Conservation (phyloP, 2,113 vertebrate genomes). For the Caranx ignobilis region DNA sequence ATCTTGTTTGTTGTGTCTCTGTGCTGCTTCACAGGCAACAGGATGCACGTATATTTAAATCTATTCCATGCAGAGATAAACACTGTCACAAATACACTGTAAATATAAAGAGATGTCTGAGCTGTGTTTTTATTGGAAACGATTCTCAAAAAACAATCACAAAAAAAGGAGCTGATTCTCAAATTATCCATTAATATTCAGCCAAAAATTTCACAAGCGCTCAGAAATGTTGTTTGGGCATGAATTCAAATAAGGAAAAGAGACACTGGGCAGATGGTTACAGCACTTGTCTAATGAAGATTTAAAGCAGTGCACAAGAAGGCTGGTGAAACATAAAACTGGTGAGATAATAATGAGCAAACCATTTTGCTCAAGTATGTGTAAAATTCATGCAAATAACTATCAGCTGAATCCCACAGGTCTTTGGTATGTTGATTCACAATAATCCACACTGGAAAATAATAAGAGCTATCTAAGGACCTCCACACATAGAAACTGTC, state of each 20-base stretch:
- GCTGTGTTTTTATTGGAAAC: neutral
- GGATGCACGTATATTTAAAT: neutral
- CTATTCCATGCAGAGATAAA: neutral
- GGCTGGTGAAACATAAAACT: conserved; percentile 38
- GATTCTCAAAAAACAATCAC: no score
- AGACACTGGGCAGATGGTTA: conserved; percentile 53
- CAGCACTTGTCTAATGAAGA: conserved; percentile 48
- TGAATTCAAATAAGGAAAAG: conserved; percentile 38
- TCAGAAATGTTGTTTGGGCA: conserved; percentile 3
- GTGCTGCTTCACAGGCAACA: neutral
- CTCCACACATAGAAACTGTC: neutral
- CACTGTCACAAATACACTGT: neutral
- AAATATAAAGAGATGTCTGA: neutral
- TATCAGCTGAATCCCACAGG: conserved; percentile 28
- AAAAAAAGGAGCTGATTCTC: neutral
- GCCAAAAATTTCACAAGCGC: conserved; percentile 4
- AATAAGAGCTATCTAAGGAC: conserved; percentile 5
- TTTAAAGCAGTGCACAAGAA: conserved; percentile 40
- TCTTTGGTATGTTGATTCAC: conserved; percentile 31
- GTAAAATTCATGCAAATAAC: conserved; percentile 59
- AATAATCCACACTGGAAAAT: conserved; percentile 10
- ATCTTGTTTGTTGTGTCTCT: neutral
- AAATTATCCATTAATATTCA: conserved; percentile 5
- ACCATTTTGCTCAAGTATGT: conserved; percentile 50
- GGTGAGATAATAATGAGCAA: conserved; percentile 43